Evolutionary conservation across 2,888 invertebrate species (phyloP).

Genomic region (Macrophya alboannulata): DNA sequence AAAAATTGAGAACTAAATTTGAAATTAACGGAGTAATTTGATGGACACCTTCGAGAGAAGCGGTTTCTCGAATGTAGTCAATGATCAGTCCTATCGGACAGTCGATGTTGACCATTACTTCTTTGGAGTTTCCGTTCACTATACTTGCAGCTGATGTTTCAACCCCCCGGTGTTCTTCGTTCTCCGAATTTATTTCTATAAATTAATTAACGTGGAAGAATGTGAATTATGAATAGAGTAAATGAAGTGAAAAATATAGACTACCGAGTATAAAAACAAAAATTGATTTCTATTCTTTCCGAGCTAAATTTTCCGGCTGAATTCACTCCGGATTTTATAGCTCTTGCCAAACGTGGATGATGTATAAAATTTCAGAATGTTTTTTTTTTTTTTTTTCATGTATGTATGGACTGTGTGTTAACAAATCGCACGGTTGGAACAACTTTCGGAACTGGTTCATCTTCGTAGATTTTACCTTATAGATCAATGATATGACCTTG

Average conservation of each 20-base stretch:
- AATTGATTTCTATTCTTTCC: too few relatives aligned
- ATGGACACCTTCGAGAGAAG: slow-evolving; percentile 33
- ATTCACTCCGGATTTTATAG: not conserved
- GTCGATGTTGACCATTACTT: slow-evolving; percentile 77
- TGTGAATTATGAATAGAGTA: not conserved
- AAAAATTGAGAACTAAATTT: not conserved
- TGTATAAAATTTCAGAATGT: not conserved
- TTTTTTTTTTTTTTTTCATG: not conserved
- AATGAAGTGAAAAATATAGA: not conserved
- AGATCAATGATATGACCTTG: not conserved
- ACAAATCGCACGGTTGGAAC: not conserved
- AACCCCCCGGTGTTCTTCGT: not conserved
- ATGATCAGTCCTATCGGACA: slow-evolving; percentile 77
- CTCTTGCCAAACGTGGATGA: not conserved
- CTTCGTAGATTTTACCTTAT: not conserved
- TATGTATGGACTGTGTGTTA: not conserved
- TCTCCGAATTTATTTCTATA: not conserved
- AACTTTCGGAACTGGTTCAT: slow-evolving; percentile 11
- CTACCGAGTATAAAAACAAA: too few relatives aligned
- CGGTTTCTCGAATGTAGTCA: slow-evolving; percentile 73
- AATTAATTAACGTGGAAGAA: not conserved
- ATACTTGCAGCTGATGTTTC: not conserved
- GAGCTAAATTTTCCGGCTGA: too few relatives aligned
- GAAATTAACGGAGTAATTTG: slow-evolving; percentile 42
- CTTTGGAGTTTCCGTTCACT: slow-evolving; percentile 61